Conservation (phyloP, 2,113 vertebrate species). For the Hiodon alosoides region DNA sequence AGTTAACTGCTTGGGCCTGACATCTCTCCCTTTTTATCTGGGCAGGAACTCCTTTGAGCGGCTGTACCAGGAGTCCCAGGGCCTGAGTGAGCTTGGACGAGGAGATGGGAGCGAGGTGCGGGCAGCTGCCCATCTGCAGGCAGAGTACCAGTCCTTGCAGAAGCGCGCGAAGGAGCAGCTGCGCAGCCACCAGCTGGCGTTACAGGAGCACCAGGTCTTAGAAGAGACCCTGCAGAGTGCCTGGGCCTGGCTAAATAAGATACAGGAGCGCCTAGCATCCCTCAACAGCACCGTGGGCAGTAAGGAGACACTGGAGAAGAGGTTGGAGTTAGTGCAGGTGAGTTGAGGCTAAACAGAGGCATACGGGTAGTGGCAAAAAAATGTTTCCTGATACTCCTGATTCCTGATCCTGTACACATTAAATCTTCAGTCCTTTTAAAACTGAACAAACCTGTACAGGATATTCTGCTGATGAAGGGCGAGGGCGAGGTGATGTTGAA, state of each 20-base stretch:
- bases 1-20: too few species aligned
- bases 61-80: slow-evolving; percentile 78
- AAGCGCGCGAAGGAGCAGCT: slow-evolving; percentile 72
- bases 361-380: too few species aligned
- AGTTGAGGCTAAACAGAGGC: not conserved
- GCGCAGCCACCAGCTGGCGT: slow-evolving; percentile 71
- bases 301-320: slow-evolving; percentile 77
- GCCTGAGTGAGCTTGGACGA: slow-evolving; percentile 75
- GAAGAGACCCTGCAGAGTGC: slow-evolving; percentile 80
- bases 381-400: not conserved
- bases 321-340: slow-evolving; percentile 83
- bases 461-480: slow-evolving; percentile 88
- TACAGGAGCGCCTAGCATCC: slow-evolving; percentile 72
- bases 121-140: slow-evolving; percentile 75
- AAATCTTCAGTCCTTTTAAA: not conserved
- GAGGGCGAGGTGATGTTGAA: slow-evolving; percentile 94
- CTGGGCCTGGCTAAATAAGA: slow-evolving; percentile 77
- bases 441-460: slow-evolving; percentile 54
- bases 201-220: slow-evolving; percentile 87
- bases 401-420: not conserved
- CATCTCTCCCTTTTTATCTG: slow-evolving; percentile 10
- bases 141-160: slow-evolving; percentile 76
- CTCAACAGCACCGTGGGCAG: slow-evolving; percentile 78
- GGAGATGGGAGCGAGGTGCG: slow-evolving; percentile 73
- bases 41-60: slow-evolving; percentile 85